phyloP scores from a whole-genome alignment of 2,113 vertebrate genomes.

The Lepidothrix coronata region DNA sequence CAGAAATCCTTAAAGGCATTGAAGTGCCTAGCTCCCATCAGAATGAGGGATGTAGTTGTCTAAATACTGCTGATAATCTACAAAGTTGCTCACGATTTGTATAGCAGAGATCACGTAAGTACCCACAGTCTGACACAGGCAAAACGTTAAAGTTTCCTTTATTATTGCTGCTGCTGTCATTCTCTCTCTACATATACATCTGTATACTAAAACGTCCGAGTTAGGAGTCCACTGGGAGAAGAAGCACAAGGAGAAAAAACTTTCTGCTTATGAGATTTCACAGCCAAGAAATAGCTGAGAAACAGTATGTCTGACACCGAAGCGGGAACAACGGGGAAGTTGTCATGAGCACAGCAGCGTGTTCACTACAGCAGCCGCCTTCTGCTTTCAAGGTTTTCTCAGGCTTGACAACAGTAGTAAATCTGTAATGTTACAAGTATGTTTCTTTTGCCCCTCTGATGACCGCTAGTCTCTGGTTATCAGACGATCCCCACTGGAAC shows the following conservation, averaged over 20 bases:
- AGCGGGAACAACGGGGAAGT: background rate
- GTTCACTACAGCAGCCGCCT: background rate
- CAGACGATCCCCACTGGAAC: background rate
- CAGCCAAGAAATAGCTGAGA: background rate
- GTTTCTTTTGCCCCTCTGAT: background rate
- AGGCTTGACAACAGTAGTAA: background rate
- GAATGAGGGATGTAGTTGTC: conserved; percentile 59
- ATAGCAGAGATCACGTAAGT: conserved; percentile 41
- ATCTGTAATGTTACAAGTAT: background rate
- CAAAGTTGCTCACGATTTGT: conserved; percentile 46
- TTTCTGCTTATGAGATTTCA: background rate
- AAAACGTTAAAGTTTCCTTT: background rate
- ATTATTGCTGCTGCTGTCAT: background rate
- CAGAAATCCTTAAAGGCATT: conserved; percentile 56
- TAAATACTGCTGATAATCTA: conserved; percentile 50
- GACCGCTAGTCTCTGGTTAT: background rate
- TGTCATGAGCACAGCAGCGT: background rate
- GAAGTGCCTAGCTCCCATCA: conserved; percentile 57
- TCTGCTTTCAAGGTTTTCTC: background rate
- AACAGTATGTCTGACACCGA: background rate
- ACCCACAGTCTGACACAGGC: background rate
- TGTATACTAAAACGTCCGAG: background rate
- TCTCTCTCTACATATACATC: background rate
- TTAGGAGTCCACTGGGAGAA: background rate
- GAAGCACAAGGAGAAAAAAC: background rate